Conservation (phyloP, 2,888 invertebrate genomes). For the Elmis aenea region DNA sequence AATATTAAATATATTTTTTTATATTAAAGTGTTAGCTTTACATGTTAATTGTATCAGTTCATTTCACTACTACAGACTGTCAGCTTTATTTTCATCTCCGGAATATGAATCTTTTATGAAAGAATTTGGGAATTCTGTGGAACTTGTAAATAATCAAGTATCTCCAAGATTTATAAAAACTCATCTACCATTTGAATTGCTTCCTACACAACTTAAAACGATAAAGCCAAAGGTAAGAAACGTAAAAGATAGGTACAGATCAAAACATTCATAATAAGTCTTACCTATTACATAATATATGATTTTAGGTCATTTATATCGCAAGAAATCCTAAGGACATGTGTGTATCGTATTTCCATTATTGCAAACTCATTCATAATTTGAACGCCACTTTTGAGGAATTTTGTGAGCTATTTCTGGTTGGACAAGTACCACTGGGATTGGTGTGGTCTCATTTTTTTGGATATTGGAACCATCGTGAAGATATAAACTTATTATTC, state of each 20-base stretch:
- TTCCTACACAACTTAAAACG: slow-evolving; percentile 59
- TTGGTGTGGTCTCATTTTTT: slow-evolving; percentile 60
- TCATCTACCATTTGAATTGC: slow-evolving; percentile 66
- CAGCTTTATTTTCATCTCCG: slow-evolving; percentile 24
- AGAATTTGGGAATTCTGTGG: slow-evolving; percentile 64
- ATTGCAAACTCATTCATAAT: slow-evolving; percentile 68
- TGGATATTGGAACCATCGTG: slow-evolving; percentile 65
- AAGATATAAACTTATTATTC: slow-evolving; percentile 69
- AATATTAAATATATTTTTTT: background rate
- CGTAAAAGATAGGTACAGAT: too few species aligned
- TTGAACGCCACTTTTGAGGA: slow-evolving; percentile 59
- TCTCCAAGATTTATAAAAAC: slow-evolving; percentile 68
- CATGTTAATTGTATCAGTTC: too few species aligned
- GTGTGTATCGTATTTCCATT: slow-evolving; percentile 83
- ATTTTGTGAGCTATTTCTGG: slow-evolving; percentile 69
- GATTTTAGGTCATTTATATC: slow-evolving; percentile 74
- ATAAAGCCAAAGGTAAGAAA: slow-evolving; percentile 65
- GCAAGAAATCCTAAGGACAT: slow-evolving; percentile 87
- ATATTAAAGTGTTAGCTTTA: background rate
- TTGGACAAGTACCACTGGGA: slow-evolving; percentile 60
- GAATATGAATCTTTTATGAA: slow-evolving; percentile 28
- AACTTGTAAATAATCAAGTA: slow-evolving; percentile 62
- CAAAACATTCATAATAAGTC: too few species aligned
- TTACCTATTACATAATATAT: too few species aligned
- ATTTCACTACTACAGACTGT: slow-evolving; percentile 31